A percentile compares a stretch with the other conserved stretches of the same genome.
Evolutionary conservation across 2,797 vertebrate species (phyloP).

Genomic region (Channallabes apus): DNA sequence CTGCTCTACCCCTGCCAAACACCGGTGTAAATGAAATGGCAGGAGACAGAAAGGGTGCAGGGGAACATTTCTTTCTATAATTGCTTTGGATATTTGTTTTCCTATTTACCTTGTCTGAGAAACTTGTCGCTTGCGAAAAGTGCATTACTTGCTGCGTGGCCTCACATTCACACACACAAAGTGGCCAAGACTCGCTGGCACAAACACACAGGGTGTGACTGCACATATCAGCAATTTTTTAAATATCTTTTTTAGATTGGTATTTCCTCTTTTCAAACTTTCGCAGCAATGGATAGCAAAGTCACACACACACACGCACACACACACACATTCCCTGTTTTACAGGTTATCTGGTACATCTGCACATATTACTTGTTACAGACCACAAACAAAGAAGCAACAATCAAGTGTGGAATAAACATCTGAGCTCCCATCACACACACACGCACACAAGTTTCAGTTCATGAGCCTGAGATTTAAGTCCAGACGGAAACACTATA

Average conservation of each 20-base stretch:
- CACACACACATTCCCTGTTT: neutral
- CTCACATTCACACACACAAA: neutral
- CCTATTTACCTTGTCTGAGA: conserved; percentile 36
- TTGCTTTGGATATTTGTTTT: conserved; percentile 41
- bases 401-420: neutral
- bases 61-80: conserved; percentile 22
- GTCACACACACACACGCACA: neutral
- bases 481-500: too few species aligned
- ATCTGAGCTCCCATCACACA: neutral
- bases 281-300: neutral
- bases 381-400: neutral
- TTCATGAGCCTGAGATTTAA: too few species aligned
- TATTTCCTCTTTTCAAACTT: conserved; percentile 10
- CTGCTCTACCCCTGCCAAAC: conserved; percentile 12
- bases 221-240: conserved; percentile 9
- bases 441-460: neutral
- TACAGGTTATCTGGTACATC: neutral
- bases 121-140: conserved; percentile 21
- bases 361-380: neutral
- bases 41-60: conserved; percentile 26
- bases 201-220: conserved; percentile 28
- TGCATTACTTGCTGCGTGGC: neutral
- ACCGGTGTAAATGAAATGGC: conserved; percentile 29
- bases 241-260: neutral
- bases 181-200: neutral